Evolutionary conservation across 2,888 invertebrate genomes (phyloP).

Genomic region (Erebia epiphron): DNA sequence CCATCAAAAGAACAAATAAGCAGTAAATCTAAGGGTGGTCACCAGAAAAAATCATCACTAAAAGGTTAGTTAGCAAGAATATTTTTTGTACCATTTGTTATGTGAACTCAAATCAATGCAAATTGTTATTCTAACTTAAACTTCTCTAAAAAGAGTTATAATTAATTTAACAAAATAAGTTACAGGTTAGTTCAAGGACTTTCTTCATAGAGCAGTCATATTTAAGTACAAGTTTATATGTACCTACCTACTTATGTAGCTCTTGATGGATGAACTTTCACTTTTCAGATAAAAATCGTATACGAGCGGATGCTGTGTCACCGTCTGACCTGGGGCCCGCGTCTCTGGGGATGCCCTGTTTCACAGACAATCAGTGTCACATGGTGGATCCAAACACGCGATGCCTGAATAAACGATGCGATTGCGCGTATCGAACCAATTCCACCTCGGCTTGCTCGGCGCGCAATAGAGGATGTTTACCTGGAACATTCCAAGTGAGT

Average conservation of each 20-base stretch:
- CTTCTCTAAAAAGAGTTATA: too few species aligned
- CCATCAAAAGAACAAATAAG: constrained; percentile 60
- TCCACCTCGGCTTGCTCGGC: constrained; percentile 87
- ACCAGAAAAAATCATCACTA: constrained; percentile 74
- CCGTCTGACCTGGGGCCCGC: constrained; percentile 80
- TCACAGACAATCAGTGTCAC: constrained; percentile 90
- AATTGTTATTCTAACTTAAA: too few species aligned
- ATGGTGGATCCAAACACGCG: constrained; percentile 89
- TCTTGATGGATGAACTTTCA: constrained; percentile 2
- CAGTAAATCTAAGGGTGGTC: constrained; percentile 64
- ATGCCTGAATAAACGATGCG: constrained; percentile 89
- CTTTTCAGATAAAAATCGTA: constrained; percentile 71
- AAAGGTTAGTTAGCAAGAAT: constrained; percentile 58
- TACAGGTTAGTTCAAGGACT: too few species aligned
- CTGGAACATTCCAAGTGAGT: constrained; percentile 91
- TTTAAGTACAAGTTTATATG: too few species aligned
- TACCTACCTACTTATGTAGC: not conserved
- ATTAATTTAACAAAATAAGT: too few species aligned
- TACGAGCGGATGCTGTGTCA: constrained; percentile 61
- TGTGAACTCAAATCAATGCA: too few species aligned
- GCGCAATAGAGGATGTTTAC: constrained; percentile 89
- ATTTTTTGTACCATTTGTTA: not conserved
- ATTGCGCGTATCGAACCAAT: constrained; percentile 86
- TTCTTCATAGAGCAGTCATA: too few species aligned
- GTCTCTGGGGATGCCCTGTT: constrained; percentile 90